These are phyloP conservation scores for Mythimna vitellina DNA, from an alignment of 2,888 invertebrate genomes.

Conservation along the genomic window DNA sequence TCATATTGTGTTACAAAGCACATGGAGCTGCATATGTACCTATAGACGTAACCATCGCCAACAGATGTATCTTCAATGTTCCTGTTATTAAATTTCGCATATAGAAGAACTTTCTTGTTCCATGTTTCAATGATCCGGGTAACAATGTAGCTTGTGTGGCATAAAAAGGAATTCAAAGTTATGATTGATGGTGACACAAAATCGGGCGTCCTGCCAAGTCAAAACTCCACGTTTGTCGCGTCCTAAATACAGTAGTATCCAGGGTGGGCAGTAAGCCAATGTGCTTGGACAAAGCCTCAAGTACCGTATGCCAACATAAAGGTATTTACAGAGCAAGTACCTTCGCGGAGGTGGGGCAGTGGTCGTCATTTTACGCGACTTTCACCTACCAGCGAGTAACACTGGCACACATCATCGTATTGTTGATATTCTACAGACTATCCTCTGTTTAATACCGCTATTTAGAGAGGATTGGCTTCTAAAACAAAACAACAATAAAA, in stretches of 20 bases:
- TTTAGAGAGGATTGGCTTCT: constrained; percentile 2
- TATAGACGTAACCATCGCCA: constrained; percentile 23
- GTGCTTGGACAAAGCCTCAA: constrained; percentile 44
- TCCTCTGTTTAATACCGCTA: not conserved
- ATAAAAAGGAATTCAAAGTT: not conserved
- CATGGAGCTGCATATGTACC: constrained; percentile 34
- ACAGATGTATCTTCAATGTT: constrained; percentile 33
- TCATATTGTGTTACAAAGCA: constrained; percentile 55
- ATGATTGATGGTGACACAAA: not conserved
- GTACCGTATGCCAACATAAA: constrained; percentile 31
- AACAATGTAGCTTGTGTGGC: not conserved
- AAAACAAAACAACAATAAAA: constrained; percentile 21
- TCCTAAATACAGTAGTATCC: constrained; percentile 9
- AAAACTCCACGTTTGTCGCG: constrained; percentile 3
- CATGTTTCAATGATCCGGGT: not conserved
- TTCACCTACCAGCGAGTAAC: constrained; percentile 57
- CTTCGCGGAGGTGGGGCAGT: constrained; percentile 47
- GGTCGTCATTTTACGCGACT: constrained; percentile 57
- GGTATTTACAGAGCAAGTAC: constrained; percentile 21
- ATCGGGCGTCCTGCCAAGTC: constrained; percentile 16
- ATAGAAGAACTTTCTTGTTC: constrained; percentile 11
- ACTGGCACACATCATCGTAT: constrained; percentile 53
- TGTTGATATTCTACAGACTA: constrained; percentile 22
- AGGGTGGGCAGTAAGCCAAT: constrained; percentile 47
- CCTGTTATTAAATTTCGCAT: constrained; percentile 22